Percentiles rank a stretch among this genome's conserved stretches.
Conservation (phyloP, 2,888 invertebrate genomes). For the Drosophila buzzatii region DNA sequence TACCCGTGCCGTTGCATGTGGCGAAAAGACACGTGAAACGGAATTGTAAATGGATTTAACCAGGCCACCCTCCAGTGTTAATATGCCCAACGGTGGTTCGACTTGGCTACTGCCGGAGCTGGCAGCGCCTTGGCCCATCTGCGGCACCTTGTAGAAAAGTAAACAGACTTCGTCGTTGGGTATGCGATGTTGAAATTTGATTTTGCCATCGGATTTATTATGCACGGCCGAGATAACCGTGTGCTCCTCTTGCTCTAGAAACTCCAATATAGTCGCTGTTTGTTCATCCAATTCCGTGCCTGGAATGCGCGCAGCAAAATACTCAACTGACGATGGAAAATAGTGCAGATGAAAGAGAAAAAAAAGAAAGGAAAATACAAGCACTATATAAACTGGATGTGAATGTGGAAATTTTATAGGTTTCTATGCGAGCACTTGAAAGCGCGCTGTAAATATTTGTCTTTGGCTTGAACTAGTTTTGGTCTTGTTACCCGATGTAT, state of each 20-base stretch:
- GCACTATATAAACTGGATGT: slow-evolving; percentile 3
- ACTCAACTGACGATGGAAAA: slow-evolving; percentile 75
- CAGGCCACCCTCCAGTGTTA: slow-evolving; percentile 85
- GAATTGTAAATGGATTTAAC: slow-evolving; percentile 86
- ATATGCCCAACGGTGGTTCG: slow-evolving; percentile 84
- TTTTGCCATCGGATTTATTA: slow-evolving; percentile 84
- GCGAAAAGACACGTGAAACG: slow-evolving; percentile 85
- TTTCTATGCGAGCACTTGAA: slow-evolving; percentile 14
- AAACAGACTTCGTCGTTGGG: slow-evolving; percentile 85
- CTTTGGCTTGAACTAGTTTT: slow-evolving; percentile 2
- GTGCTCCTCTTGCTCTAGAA: slow-evolving; percentile 86
- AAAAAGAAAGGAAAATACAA: neutral
- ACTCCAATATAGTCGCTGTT: slow-evolving; percentile 85
- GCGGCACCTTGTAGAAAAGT: slow-evolving; percentile 85
- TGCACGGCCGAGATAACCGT: slow-evolving; percentile 85
- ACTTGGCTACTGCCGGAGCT: slow-evolving; percentile 9
- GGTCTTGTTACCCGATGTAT: slow-evolving; percentile 83
- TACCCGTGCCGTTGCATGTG: slow-evolving; percentile 83
- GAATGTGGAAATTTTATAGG: slow-evolving; percentile 34
- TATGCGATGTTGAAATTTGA: slow-evolving; percentile 85
- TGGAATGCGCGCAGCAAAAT: slow-evolving; percentile 80
- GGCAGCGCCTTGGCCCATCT: slow-evolving; percentile 67
- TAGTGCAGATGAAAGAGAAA: neutral
- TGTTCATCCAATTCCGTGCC: slow-evolving; percentile 80
- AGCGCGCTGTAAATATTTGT: slow-evolving; percentile 5